Base-by-base conservation (phyloP, 2,113 vertebrate genomes). In the Pterocles burchelli region DNA sequence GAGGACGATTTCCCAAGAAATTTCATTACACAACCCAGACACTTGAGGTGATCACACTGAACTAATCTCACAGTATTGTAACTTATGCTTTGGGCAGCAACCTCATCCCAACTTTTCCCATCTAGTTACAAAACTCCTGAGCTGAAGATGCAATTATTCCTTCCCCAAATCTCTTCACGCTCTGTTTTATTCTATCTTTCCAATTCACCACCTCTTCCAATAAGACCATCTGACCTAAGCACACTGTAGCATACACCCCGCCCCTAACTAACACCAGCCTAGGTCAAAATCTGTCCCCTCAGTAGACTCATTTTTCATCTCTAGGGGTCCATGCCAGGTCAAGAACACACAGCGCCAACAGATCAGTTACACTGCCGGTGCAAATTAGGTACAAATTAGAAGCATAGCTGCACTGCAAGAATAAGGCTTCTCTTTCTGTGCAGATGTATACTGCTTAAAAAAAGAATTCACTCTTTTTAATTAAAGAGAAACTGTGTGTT, bases 321-420 rank as follows among this genome's bases (percentile, higher is more conserved):
- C 55, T 58, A 59, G 45, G 52, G 33, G 74, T 65, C 91, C 66
- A 16, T 13, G 29, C 17, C 63, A 72, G 80, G 88, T 81, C 63
- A 89, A 41, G 65, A 89, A 17, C 16, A 2, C 49, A 78, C 9
- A 72, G 70, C 71, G 88, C 34, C 46, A 74, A 51, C 68, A 86
- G 78, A 90, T 73, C 85, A 88, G 54, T 85, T 91, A 61, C 91
- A 48, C 38, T 71, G 72, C 83, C 83, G 84, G n/a, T 92, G 90
- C 81, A 96, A 96, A 96, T 86, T 75, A 90, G 72, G 76, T 75
- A 90, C 86, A 87, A 95, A 96, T 68, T 55, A 73, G 74, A 94
- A 92, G 85, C 74, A 48, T 9, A 85, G 72, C 52, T 72, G 61
- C 61, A 83, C 59, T 55, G 61, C 57, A 76, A 95, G 59, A 83